A percentile compares a stretch with the other conserved stretches of the same genome.
phyloP scores from a whole-genome alignment of 1,140 invertebrate species.

The Lethocerus indicus region DNA sequence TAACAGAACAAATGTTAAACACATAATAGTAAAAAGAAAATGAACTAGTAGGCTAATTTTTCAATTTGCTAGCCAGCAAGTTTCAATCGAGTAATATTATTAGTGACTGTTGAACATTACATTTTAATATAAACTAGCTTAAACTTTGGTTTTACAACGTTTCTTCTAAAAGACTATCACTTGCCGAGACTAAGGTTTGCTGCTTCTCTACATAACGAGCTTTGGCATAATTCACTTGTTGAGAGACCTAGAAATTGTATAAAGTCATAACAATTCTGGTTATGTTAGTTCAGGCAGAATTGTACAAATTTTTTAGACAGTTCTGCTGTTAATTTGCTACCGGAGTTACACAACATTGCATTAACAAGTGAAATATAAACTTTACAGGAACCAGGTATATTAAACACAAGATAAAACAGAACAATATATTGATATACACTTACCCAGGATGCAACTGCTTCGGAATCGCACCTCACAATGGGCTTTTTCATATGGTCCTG shows the following conservation, averaged over 20 bases:
- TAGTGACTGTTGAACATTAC: too few species aligned
- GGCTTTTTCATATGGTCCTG: slow-evolving; percentile 42
- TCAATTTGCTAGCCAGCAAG: too few species aligned
- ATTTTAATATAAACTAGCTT: too few species aligned
- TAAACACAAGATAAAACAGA: not conserved
- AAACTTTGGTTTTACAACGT: too few species aligned
- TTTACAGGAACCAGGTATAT: not conserved
- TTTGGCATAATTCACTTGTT: slow-evolving; percentile 72
- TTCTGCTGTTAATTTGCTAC: too few species aligned
- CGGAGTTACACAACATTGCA: slow-evolving; percentile 1
- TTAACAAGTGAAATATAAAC: not conserved
- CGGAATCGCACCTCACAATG: slow-evolving; percentile 65
- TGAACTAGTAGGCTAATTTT: too few species aligned
- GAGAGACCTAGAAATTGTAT: slow-evolving; percentile 31
- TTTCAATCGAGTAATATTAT: too few species aligned
- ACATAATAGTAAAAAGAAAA: too few species aligned
- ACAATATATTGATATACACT: slow-evolving; percentile 21
- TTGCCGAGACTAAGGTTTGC: slow-evolving; percentile 30
- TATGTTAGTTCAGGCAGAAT: not conserved
- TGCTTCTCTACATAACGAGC: slow-evolving; percentile 64
- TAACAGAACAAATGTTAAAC: too few species aligned
- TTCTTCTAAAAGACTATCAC: slow-evolving; percentile 9
- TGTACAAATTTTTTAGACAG: too few species aligned
- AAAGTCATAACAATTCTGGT: not conserved
- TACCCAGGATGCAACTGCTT: slow-evolving; percentile 60